Percentiles rank a stretch among this genome's conserved stretches.
Evolutionary conservation across 2,797 vertebrate species (phyloP).

Genomic region (Betta splendens): DNA sequence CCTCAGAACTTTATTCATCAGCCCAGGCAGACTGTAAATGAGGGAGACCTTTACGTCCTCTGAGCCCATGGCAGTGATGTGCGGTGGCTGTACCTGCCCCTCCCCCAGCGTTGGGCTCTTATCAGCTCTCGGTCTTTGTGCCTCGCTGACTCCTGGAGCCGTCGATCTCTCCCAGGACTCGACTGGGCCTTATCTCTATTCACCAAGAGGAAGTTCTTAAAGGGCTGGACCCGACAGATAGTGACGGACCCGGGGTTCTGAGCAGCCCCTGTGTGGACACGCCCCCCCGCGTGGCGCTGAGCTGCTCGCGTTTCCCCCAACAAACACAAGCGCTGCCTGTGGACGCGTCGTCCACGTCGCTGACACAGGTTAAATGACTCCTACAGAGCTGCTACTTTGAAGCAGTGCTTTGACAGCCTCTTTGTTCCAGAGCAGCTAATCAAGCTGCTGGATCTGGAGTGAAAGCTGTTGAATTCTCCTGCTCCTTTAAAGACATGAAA

Average conservation of each 20-base stretch:
- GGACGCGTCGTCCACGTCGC: conserved; percentile 51
- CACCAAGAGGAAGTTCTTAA: conserved; percentile 58
- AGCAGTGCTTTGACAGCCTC: conserved; percentile 25
- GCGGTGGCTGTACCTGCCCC: too few relatives aligned
- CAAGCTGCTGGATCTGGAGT: conserved; percentile 38
- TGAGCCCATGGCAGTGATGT: too few relatives aligned
- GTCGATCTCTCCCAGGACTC: conserved; percentile 53
- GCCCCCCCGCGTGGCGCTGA: too few relatives aligned
- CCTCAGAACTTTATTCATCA: too few relatives aligned
- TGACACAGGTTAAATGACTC: conserved; percentile 54
- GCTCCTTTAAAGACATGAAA: background rate
- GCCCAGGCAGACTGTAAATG: too few relatives aligned
- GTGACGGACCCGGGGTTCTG: conserved; percentile 49
- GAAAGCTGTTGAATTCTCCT: conserved; percentile 37
- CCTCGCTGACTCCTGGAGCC: conserved; percentile 46
- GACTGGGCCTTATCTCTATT: conserved; percentile 68
- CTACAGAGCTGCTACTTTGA: conserved; percentile 29
- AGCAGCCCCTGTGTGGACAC: too few relatives aligned
- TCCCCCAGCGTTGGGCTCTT: conserved; percentile 29
- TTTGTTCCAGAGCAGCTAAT: conserved; percentile 39
- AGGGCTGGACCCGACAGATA: conserved; percentile 65
- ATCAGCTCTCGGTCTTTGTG: conserved; percentile 55
- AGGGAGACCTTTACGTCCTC: too few relatives aligned
- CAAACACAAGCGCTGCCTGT: conserved; percentile 38
- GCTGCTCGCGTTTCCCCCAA: too few relatives aligned